phyloP scores from a whole-genome alignment of 1,140 invertebrate genomes.

The Hylaeus anthracinus region DNA sequence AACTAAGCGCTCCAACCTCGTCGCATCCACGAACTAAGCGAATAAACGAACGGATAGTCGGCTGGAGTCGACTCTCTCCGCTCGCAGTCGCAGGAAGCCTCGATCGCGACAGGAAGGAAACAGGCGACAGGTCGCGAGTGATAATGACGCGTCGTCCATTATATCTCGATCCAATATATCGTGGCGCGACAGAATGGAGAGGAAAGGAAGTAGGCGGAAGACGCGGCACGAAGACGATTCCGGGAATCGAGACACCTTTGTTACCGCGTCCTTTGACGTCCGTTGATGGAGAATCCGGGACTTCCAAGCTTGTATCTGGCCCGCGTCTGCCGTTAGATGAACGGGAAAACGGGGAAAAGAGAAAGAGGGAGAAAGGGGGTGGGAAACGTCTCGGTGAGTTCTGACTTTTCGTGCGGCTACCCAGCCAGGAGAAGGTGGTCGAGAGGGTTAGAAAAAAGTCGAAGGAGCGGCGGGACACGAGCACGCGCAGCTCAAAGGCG shows the following conservation, averaged over 20 bases:
- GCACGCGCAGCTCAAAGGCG: slow-evolving; percentile 57
- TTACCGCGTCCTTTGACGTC: slow-evolving; percentile 68
- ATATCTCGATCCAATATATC: slow-evolving; percentile 43
- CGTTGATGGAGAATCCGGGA: neutral
- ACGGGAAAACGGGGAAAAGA: neutral
- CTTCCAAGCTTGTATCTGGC: neutral
- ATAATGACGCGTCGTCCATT: slow-evolving; percentile 40
- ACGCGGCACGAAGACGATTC: slow-evolving; percentile 18
- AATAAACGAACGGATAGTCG: too few relatives aligned
- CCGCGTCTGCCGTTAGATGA: neutral
- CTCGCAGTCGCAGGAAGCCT: neutral
- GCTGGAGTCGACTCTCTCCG: too few relatives aligned
- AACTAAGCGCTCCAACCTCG: too few relatives aligned
- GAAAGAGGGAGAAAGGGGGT: too few relatives aligned
- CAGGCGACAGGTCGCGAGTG: slow-evolving; percentile 25
- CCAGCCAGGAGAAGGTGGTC: neutral
- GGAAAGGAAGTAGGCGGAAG: slow-evolving; percentile 10
- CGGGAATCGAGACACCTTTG: slow-evolving; percentile 65
- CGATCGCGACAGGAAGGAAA: slow-evolving; percentile 26
- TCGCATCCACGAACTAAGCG: too few relatives aligned
- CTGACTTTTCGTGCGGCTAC: slow-evolving; percentile 1
- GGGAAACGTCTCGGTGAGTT: neutral
- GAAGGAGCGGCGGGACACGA: slow-evolving; percentile 24
- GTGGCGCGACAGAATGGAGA: neutral
- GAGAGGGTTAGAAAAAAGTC: slow-evolving; percentile 43